phyloP scores from a whole-genome alignment of 1,140 invertebrate species.

The Calliopsis andreniformis region DNA sequence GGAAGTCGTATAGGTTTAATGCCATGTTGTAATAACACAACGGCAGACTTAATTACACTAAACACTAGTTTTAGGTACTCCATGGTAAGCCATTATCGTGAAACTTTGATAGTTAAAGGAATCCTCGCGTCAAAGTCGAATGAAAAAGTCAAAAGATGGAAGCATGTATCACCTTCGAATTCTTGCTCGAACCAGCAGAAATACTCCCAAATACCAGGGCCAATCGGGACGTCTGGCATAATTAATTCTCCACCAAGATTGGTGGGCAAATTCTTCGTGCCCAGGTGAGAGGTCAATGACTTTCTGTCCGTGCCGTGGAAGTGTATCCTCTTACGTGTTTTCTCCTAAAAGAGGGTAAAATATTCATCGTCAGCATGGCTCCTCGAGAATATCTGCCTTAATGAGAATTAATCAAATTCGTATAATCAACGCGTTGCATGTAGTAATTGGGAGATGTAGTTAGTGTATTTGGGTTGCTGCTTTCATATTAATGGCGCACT shows the following conservation, averaged over 20 bases:
- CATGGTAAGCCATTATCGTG: too few relatives aligned
- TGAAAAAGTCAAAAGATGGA: background rate
- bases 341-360: slow-evolving; percentile 76
- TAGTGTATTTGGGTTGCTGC: background rate
- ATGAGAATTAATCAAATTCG: background rate
- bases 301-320: slow-evolving; percentile 89
- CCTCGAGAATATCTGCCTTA: background rate
- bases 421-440: background rate
- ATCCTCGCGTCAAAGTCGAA: background rate
- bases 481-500: background rate
- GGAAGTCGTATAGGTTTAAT: background rate
- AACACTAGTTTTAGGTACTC: background rate
- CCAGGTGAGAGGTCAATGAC: slow-evolving; percentile 84
- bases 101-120: background rate
- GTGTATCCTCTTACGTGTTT: slow-evolving; percentile 84
- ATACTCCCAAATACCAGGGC: slow-evolving; percentile 81
- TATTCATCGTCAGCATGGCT: background rate
- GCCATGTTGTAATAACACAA: background rate
- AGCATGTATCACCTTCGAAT: slow-evolving; percentile 80
- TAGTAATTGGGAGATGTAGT: background rate
- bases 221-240: slow-evolving; percentile 79
- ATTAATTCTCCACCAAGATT: slow-evolving; percentile 86
- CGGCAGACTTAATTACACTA: background rate
- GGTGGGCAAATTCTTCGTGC: slow-evolving; percentile 84
- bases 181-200: slow-evolving; percentile 82